phyloP scores from a whole-genome alignment of 2,888 invertebrate species.

The Oscheius sp. region DNA sequence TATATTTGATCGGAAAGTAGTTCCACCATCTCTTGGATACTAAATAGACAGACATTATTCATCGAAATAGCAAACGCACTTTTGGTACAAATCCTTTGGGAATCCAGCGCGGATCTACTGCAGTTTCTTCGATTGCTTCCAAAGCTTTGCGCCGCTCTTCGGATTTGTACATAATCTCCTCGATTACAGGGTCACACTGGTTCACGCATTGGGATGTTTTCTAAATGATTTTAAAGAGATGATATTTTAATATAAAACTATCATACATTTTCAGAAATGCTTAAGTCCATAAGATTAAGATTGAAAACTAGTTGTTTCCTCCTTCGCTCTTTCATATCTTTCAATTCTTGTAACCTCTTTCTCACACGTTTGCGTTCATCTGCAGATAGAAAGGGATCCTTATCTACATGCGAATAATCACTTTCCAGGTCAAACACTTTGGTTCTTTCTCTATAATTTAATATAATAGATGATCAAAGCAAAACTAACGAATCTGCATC shows the following conservation, averaged over 20 bases:
- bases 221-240: not conserved
- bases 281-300: slow-evolving; percentile 56
- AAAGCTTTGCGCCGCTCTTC: slow-evolving; percentile 51
- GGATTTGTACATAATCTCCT: slow-evolving; percentile 60
- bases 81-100: slow-evolving; percentile 62
- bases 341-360: slow-evolving; percentile 62
- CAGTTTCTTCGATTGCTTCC: slow-evolving; percentile 39
- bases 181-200: slow-evolving; percentile 62
- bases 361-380: slow-evolving; percentile 62
- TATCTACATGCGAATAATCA: slow-evolving; percentile 70
- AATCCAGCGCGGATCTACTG: slow-evolving; percentile 48
- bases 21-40: slow-evolving; percentile 41
- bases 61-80: slow-evolving; percentile 35
- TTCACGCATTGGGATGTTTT: not conserved
- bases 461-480: not conserved
- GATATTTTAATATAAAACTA: too few relatives aligned
- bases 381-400: slow-evolving; percentile 84
- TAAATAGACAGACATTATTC: slow-evolving; percentile 31
- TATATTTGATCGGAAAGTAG: slow-evolving; percentile 29
- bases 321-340: slow-evolving; percentile 51
- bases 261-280: slow-evolving; percentile 49
- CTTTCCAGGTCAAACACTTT: slow-evolving; percentile 68
- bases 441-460: slow-evolving; percentile 51
- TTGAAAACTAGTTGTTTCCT: slow-evolving; percentile 57
- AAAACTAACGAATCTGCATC: slow-evolving; percentile 60